Conservation (phyloP, 1,140 invertebrate genomes). For the Bombus vancouverensis region DNA sequence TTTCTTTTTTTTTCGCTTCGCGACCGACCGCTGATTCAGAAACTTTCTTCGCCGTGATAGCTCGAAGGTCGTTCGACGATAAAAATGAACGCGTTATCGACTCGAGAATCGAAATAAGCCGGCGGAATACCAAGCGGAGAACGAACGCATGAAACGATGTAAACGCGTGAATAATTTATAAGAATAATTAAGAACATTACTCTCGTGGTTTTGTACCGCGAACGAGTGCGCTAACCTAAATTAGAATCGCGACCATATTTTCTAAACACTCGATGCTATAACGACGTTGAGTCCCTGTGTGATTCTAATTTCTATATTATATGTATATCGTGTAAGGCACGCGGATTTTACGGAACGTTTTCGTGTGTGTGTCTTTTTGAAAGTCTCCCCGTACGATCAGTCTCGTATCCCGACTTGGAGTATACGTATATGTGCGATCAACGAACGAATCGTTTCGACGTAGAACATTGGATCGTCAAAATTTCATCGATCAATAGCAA, state of each 20-base stretch:
- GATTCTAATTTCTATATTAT: neutral
- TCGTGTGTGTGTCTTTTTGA: constrained; percentile 11
- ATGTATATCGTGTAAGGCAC: constrained; percentile 66
- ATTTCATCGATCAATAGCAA: neutral
- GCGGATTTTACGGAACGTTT: constrained; percentile 24
- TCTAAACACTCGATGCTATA: neutral
- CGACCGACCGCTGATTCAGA: constrained; percentile 22
- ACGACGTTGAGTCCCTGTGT: neutral
- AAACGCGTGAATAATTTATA: constrained; percentile 22
- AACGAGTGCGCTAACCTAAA: neutral
- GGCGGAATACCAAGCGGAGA: neutral
- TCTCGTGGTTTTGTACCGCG: neutral
- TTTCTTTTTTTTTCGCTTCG: neutral
- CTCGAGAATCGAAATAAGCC: constrained; percentile 36
- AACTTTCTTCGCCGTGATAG: constrained; percentile 7
- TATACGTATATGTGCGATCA: neutral
- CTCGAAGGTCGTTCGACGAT: constrained; percentile 24
- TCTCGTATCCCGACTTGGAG: neutral
- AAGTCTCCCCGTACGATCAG: neutral
- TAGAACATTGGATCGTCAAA: neutral
- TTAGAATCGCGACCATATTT: neutral
- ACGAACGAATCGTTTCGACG: neutral
- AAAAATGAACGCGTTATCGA: constrained; percentile 42
- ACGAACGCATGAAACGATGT: neutral
- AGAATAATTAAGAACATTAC: constrained; percentile 14